A percentile compares a stretch with the other conserved stretches of the same genome.
Evolutionary conservation across 2,888 invertebrate species (phyloP).

Genomic region (Drosophila neotestacea): DNA sequence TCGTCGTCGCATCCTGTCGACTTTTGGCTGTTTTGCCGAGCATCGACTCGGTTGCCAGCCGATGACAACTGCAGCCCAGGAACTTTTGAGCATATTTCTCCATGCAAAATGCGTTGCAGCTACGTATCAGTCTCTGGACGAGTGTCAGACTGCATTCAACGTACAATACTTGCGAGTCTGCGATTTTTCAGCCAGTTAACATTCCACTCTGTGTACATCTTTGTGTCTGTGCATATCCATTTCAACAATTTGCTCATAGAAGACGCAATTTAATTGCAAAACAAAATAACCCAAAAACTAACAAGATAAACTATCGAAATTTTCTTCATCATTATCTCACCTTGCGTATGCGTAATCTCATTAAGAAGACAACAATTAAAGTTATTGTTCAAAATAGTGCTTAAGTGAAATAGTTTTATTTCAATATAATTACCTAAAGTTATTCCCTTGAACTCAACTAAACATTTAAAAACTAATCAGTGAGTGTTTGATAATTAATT

Average conservation of each 20-base stretch:
- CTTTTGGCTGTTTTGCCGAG: conserved; percentile 45
- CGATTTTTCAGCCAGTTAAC: background rate
- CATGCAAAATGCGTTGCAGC: conserved; percentile 69
- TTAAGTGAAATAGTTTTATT: conserved; percentile 11
- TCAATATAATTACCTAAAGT: conserved; percentile 2
- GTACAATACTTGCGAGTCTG: conserved; percentile 38
- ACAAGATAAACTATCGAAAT: conserved; percentile 1
- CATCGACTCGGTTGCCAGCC: conserved; percentile 24
- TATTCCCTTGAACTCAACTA: background rate
- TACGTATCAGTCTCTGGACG: conserved; percentile 70
- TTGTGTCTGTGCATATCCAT: conserved; percentile 16
- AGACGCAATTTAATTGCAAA: conserved; percentile 10
- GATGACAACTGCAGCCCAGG: conserved; percentile 28
- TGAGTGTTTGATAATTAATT: conserved; percentile 1
- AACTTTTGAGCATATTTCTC: conserved; percentile 28
- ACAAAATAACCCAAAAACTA: conserved; percentile 6
- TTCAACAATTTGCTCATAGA: conserved; percentile 1
- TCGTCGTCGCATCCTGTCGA: conserved; percentile 22
- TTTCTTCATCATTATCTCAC: conserved; percentile 8
- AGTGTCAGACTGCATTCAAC: conserved; percentile 78
- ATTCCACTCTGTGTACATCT: conserved; percentile 8
- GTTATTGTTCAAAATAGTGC: conserved; percentile 4
- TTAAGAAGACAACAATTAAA: background rate
- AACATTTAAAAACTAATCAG: background rate
- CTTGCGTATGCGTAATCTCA: conserved; percentile 41